phyloP scores from a whole-genome alignment of 2,888 invertebrate species.

The Argyra leucocephala region DNA sequence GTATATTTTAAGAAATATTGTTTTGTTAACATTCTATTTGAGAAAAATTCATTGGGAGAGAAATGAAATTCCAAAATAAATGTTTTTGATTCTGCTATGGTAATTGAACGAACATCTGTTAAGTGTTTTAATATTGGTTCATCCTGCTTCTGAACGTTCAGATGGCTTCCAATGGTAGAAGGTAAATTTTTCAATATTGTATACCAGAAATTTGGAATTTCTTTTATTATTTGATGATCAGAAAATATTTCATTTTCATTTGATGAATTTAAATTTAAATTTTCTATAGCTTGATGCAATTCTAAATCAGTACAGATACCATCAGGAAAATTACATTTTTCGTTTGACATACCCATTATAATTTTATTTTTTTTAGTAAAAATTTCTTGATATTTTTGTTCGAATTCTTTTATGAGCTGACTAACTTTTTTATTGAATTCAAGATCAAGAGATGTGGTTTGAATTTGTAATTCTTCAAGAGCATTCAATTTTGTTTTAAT shows the following conservation, averaged over 20 bases:
- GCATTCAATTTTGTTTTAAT: background rate
- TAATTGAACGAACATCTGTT: conserved; percentile 33
- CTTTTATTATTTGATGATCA: conserved; percentile 50
- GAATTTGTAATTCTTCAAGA: conserved; percentile 75
- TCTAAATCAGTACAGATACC: conserved; percentile 46
- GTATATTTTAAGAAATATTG: conserved; percentile 68
- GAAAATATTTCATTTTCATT: conserved; percentile 5
- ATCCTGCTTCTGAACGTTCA: conserved; percentile 79
- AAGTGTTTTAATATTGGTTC: conserved; percentile 56
- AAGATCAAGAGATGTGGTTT: conserved; percentile 76
- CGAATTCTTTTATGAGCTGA: conserved; percentile 75
- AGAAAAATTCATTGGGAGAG: conserved; percentile 69
- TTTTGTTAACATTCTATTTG: conserved; percentile 62
- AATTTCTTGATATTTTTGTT: conserved; percentile 56
- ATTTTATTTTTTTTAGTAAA: conserved; percentile 53
- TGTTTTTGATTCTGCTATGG: conserved; percentile 30
- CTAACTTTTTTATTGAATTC: conserved; percentile 93
- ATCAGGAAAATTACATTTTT: conserved; percentile 71
- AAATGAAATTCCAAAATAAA: conserved; percentile 65
- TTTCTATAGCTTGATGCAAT: conserved; percentile 45
- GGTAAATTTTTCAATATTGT: conserved; percentile 87
- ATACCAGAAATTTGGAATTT: conserved; percentile 93
- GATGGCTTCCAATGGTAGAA: conserved; percentile 76
- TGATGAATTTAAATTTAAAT: conserved; percentile 25
- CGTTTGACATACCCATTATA: conserved; percentile 67